Conservation (phyloP, 2,797 vertebrate genomes). For the Protonibea diacanthus region DNA sequence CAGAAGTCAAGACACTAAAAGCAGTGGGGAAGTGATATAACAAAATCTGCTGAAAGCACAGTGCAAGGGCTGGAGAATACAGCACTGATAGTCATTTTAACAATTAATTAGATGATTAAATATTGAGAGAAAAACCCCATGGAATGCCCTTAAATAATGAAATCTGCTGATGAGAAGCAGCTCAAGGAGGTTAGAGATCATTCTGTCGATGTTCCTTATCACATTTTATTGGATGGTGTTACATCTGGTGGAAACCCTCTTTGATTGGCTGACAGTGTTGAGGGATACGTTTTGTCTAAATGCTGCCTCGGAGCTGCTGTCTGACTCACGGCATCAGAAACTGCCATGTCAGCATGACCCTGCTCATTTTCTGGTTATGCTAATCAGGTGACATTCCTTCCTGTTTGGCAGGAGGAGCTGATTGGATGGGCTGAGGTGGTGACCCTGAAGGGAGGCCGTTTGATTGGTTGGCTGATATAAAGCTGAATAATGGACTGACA, state of each 20-base stretch:
- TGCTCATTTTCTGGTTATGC: conserved; percentile 69
- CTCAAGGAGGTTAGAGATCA: conserved; percentile 43
- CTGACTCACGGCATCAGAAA: conserved; percentile 39
- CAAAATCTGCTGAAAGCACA: conserved; percentile 60
- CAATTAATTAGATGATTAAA: conserved; percentile 71
- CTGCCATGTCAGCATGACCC: conserved; percentile 63
- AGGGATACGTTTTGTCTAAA: conserved; percentile 34
- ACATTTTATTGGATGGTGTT: conserved; percentile 17
- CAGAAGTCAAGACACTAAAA: conserved; percentile 42
- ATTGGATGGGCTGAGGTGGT: conserved; percentile 77
- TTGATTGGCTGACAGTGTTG: conserved; percentile 37
- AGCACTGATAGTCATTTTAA: conserved; percentile 66
- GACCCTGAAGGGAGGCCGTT: conserved; percentile 73
- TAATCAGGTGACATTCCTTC: conserved; percentile 72
- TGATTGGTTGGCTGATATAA: conserved; percentile 78
- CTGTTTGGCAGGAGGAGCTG: conserved; percentile 75
- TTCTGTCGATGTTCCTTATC: conserved; percentile 18
- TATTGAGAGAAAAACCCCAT: conserved; percentile 55
- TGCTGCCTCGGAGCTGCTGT: conserved; percentile 14
- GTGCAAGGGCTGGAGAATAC: conserved; percentile 33
- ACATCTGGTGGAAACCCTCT: conserved; percentile 28
- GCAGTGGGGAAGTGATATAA: conserved; percentile 40
- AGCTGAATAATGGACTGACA: conserved; percentile 74
- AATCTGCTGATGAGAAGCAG: conserved; percentile 55
- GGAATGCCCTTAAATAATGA: conserved; percentile 60